A percentile compares a stretch with the other conserved stretches of the same genome.
These are phyloP conservation scores for Patella vulgata DNA, from an alignment of 1,140 invertebrate species.

Conservation along the genomic window DNA sequence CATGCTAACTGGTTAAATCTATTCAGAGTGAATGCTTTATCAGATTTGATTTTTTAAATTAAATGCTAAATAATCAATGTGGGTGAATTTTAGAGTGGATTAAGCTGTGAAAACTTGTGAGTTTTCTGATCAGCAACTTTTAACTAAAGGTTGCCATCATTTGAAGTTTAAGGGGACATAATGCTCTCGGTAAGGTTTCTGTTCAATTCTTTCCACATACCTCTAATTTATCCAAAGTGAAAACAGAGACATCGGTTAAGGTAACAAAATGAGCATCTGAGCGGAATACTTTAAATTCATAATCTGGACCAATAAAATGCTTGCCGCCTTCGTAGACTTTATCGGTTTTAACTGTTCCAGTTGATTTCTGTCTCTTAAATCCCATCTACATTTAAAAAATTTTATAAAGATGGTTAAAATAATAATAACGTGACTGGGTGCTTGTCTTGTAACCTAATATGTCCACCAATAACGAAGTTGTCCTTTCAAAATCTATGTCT, in stretches of 20 bases:
- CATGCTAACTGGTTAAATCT: too few relatives aligned
- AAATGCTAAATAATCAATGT: too few relatives aligned
- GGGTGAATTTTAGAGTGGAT: too few relatives aligned
- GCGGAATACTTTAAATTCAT: conserved; percentile 47
- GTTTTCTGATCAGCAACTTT: too few relatives aligned
- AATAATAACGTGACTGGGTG: background rate
- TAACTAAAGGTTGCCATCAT: too few relatives aligned
- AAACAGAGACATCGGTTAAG: conserved; percentile 38
- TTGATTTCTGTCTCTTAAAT: conserved; percentile 43
- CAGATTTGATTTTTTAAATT: too few relatives aligned
- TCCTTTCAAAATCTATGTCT: too few relatives aligned
- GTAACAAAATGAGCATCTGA: conserved; percentile 42
- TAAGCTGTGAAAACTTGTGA: too few relatives aligned
- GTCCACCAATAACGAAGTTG: background rate
- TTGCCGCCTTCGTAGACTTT: conserved; percentile 42
- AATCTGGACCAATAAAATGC: conserved; percentile 50
- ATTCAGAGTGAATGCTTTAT: too few relatives aligned
- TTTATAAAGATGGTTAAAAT: background rate
- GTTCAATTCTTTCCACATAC: too few relatives aligned
- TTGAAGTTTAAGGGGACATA: too few relatives aligned
- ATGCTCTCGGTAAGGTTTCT: too few relatives aligned
- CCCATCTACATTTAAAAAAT: conserved; percentile 37
- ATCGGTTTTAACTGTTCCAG: conserved; percentile 39
- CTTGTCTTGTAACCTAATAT: background rate
- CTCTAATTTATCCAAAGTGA: conserved; percentile 49